Evolutionary conservation across 2,797 vertebrate genomes (phyloP).

Genomic region (Jordanella pulchra): DNA sequence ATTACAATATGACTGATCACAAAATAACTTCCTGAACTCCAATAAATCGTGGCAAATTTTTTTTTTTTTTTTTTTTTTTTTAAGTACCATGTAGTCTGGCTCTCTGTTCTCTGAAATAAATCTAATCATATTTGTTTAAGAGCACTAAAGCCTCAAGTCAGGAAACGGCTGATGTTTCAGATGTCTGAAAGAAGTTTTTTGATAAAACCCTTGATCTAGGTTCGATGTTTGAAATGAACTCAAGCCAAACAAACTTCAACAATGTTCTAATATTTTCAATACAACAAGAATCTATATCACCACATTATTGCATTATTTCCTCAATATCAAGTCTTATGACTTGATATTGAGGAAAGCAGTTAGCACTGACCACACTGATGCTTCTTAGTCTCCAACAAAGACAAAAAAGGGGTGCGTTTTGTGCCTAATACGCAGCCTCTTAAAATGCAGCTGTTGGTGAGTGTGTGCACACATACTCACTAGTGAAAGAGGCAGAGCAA

Average conservation of each 20-base stretch:
- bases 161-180: not conserved
- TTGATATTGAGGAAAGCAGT: too few species aligned
- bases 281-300: too few species aligned
- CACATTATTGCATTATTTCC: too few species aligned
- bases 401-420: constrained; percentile 66
- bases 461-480: constrained; percentile 15
- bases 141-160: not conserved
- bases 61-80: too few species aligned
- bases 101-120: not conserved
- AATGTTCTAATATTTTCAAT: too few species aligned
- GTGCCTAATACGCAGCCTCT: constrained; percentile 65
- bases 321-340: too few species aligned
- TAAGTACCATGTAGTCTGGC: too few species aligned
- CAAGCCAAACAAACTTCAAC: too few species aligned
- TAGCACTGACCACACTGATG: constrained; percentile 39
- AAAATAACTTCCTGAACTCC: not conserved
- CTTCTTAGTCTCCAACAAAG: constrained; percentile 68
- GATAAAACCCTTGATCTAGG: too few species aligned
- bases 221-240: too few species aligned
- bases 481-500: constrained; percentile 29
- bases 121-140: not conserved
- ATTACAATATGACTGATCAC: not conserved
- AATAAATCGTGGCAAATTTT: not conserved
- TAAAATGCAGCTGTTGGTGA: constrained; percentile 68
- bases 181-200: not conserved